Percentiles rank a stretch among this genome's conserved stretches.
These are phyloP conservation scores for Clunio marinus DNA, from an alignment of 2,888 invertebrate species.

Conservation along the genomic window DNA sequence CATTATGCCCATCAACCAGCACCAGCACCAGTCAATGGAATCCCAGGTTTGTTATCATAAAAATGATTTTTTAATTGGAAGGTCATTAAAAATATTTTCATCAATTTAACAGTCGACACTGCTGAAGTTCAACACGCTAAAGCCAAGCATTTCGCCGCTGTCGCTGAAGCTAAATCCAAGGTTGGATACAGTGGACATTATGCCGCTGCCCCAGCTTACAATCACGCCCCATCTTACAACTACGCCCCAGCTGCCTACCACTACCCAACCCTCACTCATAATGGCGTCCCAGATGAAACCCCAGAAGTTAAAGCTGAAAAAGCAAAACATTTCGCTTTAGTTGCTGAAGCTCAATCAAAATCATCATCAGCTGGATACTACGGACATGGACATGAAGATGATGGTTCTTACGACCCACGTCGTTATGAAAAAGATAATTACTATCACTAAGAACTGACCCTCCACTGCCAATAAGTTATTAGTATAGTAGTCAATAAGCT, in stretches of 20 bases:
- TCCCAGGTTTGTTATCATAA: constrained; percentile 52
- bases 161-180: constrained; percentile 45
- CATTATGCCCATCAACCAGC: constrained; percentile 36
- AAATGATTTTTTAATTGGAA: neutral
- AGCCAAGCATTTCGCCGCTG: constrained; percentile 44
- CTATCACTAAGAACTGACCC: constrained; percentile 39
- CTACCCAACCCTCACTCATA: constrained; percentile 50
- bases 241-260: constrained; percentile 48
- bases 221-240: constrained; percentile 39
- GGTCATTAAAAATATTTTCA: no score
- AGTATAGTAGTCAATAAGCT: constrained; percentile 28
- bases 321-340: constrained; percentile 50
- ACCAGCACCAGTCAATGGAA: constrained; percentile 48
- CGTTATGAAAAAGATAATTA: constrained; percentile 45
- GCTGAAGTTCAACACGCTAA: constrained; percentile 54
- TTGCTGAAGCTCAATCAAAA: constrained; percentile 47
- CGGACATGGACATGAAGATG: constrained; percentile 41
- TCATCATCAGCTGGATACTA: neutral
- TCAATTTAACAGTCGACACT: constrained; percentile 54
- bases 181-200: constrained; percentile 43
- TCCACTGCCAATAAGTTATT: constrained; percentile 12
- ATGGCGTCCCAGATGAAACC: constrained; percentile 54
- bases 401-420: constrained; percentile 46
- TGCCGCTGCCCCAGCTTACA: constrained; percentile 40
- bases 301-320: constrained; percentile 54